These are phyloP conservation scores for Myxocyprinus asiaticus DNA, from an alignment of 2,113 vertebrate genomes.

Conservation along the genomic window DNA sequence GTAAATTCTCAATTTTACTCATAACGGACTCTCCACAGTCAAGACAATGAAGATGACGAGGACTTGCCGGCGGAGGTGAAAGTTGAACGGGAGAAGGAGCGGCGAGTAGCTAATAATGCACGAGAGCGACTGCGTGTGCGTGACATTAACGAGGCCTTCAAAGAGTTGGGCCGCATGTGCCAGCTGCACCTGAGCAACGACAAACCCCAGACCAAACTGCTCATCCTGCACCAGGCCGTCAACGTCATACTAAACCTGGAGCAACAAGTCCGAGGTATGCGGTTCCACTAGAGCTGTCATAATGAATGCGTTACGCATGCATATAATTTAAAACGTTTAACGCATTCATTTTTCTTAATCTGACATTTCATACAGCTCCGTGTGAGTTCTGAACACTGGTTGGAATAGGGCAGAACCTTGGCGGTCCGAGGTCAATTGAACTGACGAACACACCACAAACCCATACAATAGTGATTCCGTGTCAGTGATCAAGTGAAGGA, in stretches of 20 bases:
- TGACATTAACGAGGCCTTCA: constrained; percentile 99
- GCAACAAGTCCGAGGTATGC: constrained; percentile 98
- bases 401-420: no score
- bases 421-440: no score
- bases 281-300: no score
- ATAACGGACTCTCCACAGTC: constrained; percentile 59
- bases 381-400: no score
- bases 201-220: constrained; percentile 99
- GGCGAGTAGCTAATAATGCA: constrained; percentile 96
- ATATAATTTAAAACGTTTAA: no score
- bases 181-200: constrained; percentile 98
- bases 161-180: constrained; percentile 98
- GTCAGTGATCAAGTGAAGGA: no score
- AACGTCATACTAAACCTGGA: constrained; percentile 98
- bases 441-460: no score
- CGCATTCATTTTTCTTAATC: no score
- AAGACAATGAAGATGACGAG: constrained; percentile 92
- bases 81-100: constrained; percentile 93
- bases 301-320: no score
- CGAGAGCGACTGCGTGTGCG: constrained; percentile 95
- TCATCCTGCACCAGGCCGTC: constrained; percentile 98
- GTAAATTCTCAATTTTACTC: no score
- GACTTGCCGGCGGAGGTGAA: constrained; percentile 96
- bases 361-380: no score
- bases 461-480: no score